A percentile compares a stretch with the other conserved stretches of the same genome.
Conservation (phyloP, 2,113 vertebrate species). For the Enhydra lutris region DNA sequence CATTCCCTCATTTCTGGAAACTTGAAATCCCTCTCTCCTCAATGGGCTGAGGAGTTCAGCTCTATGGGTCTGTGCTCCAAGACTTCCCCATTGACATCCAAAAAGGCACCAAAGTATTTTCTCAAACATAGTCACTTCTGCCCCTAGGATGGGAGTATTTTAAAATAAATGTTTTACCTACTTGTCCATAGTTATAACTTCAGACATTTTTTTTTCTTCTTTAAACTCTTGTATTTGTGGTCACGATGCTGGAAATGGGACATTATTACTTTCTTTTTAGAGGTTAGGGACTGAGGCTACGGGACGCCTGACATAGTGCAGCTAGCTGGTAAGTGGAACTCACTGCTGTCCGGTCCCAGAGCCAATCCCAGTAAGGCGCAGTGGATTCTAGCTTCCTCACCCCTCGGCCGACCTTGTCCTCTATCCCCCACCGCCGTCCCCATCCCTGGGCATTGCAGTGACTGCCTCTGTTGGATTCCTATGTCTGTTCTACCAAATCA, state of each 20-base stretch:
- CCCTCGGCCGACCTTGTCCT: background rate
- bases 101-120: background rate
- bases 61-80: background rate
- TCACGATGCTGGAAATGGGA: background rate
- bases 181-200: background rate
- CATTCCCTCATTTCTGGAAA: background rate
- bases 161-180: background rate
- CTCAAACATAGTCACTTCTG: background rate
- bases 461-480: background rate
- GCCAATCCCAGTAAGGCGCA: accelerated
- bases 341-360: background rate
- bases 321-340: background rate
- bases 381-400: background rate
- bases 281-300: background rate
- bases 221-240: background rate
- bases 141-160: background rate
- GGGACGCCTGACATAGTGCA: accelerated
- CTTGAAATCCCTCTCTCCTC: background rate
- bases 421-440: background rate
- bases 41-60: background rate
- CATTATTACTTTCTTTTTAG: background rate
- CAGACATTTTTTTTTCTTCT: background rate
- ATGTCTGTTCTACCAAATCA: background rate
- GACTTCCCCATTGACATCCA: background rate
- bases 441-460: background rate